Base-by-base conservation (phyloP, 2,888 invertebrate species). In the Hirtodrosophila histrioides region DNA sequence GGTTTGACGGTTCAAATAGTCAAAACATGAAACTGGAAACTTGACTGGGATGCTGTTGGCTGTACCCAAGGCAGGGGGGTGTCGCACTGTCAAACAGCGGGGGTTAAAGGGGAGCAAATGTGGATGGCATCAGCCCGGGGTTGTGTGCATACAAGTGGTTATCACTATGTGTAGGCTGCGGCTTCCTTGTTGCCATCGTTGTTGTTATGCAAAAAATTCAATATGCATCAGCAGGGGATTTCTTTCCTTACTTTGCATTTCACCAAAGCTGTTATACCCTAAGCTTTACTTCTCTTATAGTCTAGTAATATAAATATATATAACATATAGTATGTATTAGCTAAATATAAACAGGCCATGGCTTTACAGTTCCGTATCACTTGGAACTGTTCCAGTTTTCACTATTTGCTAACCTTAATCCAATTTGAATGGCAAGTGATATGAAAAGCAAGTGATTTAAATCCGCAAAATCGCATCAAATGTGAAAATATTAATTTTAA, bases 61-160 rank as follows among this genome's bases (percentile, higher is more conserved):
- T 74, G 75, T 75, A 75, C 70, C 56, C 54, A 12, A 51, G 66
- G 50, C 35, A 46, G 8, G 50, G 37, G 17, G 54, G 7, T 35
- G 17, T 17, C 17, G 2, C 17, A 17, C 17, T 17, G 17, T 17
- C 10, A 35, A n/a, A 6, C 7, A 33, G 27, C 23, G 36, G 35
- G 9, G 7, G 40, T n/a, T 12, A 0, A 17, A 7, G n/a, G 61
- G 57, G 61, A 45, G 35, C 17, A 17, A 17, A 17, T 17, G 44
- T 31, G 23, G 10, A 3, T 9, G 31, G 43, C 11, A 9, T 36
- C 37, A 9, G 35, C 37, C 27, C 41, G 17, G 51, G 23, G 53
- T 43, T 39, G 24, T 7, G 73, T 57, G 80, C 81, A 80, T 72
- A 86, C 81, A 82, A 82, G 84, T 82, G 81, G 81, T 84, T 82